phyloP scores from a whole-genome alignment of 1,140 invertebrate species.

The Sinonovacula constricta region DNA sequence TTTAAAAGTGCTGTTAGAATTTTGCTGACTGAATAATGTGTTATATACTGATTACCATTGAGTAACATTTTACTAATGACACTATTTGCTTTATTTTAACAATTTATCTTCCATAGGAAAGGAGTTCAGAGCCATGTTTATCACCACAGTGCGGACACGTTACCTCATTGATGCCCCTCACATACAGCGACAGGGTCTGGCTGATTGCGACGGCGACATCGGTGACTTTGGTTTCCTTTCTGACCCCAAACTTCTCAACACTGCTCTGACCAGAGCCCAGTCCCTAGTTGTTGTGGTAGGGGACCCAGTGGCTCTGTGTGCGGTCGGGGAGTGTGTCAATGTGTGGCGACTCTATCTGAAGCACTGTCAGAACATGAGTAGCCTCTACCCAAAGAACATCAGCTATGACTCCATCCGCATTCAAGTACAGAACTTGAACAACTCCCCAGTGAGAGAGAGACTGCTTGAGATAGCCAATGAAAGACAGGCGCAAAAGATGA shows the following conservation, averaged over 20 bases:
- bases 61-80: too few species aligned
- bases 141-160: constrained; percentile 90
- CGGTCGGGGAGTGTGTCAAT: constrained; percentile 70
- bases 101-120: constrained; percentile 83
- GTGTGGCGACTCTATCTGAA: constrained; percentile 72
- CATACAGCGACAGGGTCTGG: constrained; percentile 47
- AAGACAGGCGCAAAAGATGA: constrained; percentile 27
- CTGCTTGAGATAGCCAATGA: constrained; percentile 43
- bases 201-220: constrained; percentile 79
- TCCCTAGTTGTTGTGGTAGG: constrained; percentile 91
- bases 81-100: too few species aligned
- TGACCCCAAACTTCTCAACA: constrained; percentile 90
- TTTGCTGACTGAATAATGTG: background rate
- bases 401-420: constrained; percentile 66
- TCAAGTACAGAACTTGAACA: constrained; percentile 61
- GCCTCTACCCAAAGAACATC: constrained; percentile 62
- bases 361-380: constrained; percentile 73
- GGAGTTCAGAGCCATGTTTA: constrained; percentile 90
- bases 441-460: constrained; percentile 55
- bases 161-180: constrained; percentile 82
- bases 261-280: constrained; percentile 91
- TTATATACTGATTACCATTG: too few species aligned
- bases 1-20: background rate
- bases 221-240: constrained; percentile 91
- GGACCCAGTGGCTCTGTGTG: constrained; percentile 86